A percentile compares a stretch with the other conserved stretches of the same genome.
phyloP scores from a whole-genome alignment of 92 coral and sea anemone genomes.

The Metridium senile region DNA sequence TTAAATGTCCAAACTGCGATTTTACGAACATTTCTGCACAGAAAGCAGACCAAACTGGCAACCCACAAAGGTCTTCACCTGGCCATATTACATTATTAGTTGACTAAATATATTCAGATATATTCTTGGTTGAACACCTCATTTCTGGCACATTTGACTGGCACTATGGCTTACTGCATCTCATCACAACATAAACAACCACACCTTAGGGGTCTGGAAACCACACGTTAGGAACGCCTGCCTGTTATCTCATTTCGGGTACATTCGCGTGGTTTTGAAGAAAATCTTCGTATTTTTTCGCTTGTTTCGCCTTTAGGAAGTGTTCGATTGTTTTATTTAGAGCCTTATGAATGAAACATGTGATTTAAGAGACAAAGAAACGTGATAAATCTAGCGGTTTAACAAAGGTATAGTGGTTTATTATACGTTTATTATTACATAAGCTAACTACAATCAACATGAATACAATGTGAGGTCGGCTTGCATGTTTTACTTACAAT shows the following conservation, averaged over 20 bases:
- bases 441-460: not conserved
- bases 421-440: no score
- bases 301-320: not conserved
- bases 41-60: conserved; percentile 56
- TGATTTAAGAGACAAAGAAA: not conserved
- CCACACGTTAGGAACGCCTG: conserved; percentile 50
- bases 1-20: conserved; percentile 14
- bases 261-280: not conserved
- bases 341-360: not conserved
- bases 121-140: conserved; percentile 62
- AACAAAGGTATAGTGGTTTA: not conserved
- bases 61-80: conserved; percentile 82
- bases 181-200: conserved; percentile 55
- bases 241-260: not conserved
- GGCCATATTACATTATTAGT: conserved; percentile 88
- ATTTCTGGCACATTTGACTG: conserved; percentile 66
- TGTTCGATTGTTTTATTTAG: not conserved
- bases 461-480: not conserved
- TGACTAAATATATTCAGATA: conserved; percentile 87
- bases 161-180: conserved; percentile 37
- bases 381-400: not conserved
- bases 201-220: conserved; percentile 46
- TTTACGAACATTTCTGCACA: conserved; percentile 39
- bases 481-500: not conserved
- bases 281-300: not conserved